Percentiles rank a stretch among this genome's conserved stretches.
Evolutionary conservation across 2,888 invertebrate species (phyloP).

Genomic region (Miltochrista miniata): DNA sequence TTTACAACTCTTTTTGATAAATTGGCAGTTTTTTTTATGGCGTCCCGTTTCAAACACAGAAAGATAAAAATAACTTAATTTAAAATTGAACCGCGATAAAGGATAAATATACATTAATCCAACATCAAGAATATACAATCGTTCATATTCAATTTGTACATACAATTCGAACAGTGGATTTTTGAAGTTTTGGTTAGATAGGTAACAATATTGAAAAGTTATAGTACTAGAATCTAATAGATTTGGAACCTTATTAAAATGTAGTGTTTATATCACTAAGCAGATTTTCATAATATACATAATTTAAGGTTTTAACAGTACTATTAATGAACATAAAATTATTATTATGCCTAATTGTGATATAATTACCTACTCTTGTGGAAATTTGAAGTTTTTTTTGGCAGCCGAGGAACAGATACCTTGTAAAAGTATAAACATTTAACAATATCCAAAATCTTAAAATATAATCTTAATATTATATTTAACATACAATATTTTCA

Average conservation of each 20-base stretch:
- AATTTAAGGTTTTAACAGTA: conserved; percentile 3
- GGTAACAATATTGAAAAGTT: conserved; percentile 6
- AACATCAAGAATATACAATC: conserved; percentile 14
- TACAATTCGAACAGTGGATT: conserved; percentile 9
- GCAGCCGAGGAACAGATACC: conserved; percentile 24
- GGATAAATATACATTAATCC: conserved; percentile 14
- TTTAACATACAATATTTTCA: conserved; percentile 24
- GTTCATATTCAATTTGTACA: conserved; percentile 35
- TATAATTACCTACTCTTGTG: conserved; percentile 15
- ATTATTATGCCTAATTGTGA: conserved; percentile 22
- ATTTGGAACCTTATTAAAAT: conserved; percentile 16
- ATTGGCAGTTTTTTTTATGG: conserved; percentile 12
- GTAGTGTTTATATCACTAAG: conserved; percentile 7
- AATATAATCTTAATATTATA: conserved; percentile 28
- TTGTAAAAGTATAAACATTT: conserved; percentile 34
- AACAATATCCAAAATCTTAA: conserved; percentile 33
- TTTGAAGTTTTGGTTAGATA: conserved; percentile 14
- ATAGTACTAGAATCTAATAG: conserved; percentile 8
- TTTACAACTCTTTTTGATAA: too few species aligned
- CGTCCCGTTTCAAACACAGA: conserved; percentile 23
- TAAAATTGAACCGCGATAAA: conserved; percentile 21
- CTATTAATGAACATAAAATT: too few species aligned
- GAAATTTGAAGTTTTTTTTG: conserved; percentile 24
- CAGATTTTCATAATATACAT: conserved; percentile 23
- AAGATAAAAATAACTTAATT: conserved; percentile 25